These are phyloP conservation scores for Spisula subtruncata DNA, from an alignment of 2,888 invertebrate genomes.

Conservation along the genomic window DNA sequence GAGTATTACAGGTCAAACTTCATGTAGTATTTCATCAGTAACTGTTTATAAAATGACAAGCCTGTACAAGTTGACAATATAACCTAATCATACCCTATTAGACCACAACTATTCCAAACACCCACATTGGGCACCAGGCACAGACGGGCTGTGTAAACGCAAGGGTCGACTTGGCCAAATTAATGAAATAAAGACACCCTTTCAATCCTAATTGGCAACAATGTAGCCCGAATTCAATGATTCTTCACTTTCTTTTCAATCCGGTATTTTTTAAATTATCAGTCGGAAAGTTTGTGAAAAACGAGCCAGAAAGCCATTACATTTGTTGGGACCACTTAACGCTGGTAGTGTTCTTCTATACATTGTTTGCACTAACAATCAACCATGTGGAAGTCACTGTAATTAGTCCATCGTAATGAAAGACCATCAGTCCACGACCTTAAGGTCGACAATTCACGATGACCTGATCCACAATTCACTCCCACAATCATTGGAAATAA, in stretches of 20 bases:
- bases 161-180: constrained; percentile 40
- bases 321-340: constrained; percentile 51
- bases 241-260: constrained; percentile 50
- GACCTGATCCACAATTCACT: constrained; percentile 23
- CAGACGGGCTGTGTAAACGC: not conserved
- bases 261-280: constrained; percentile 58
- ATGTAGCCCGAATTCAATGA: constrained; percentile 45
- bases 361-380: constrained; percentile 39
- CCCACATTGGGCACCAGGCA: constrained; percentile 11
- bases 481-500: constrained; percentile 4
- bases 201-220: constrained; percentile 45
- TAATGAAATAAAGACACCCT: constrained; percentile 64
- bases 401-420: constrained; percentile 50
- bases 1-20: constrained; percentile 5
- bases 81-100: constrained; percentile 42
- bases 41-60: constrained; percentile 35
- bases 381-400: constrained; percentile 40
- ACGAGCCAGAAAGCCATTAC: constrained; percentile 55
- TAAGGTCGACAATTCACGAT: constrained; percentile 15
- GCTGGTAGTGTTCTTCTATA: constrained; percentile 25
- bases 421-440: constrained; percentile 25
- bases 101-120: constrained; percentile 54
- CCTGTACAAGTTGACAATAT: constrained; percentile 21
- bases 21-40: constrained; percentile 38
- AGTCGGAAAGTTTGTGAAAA: constrained; percentile 56